Percentiles rank a stretch among this genome's conserved stretches.
phyloP scores from a whole-genome alignment of 2,797 vertebrate species.

The Protonibea diacanthus region DNA sequence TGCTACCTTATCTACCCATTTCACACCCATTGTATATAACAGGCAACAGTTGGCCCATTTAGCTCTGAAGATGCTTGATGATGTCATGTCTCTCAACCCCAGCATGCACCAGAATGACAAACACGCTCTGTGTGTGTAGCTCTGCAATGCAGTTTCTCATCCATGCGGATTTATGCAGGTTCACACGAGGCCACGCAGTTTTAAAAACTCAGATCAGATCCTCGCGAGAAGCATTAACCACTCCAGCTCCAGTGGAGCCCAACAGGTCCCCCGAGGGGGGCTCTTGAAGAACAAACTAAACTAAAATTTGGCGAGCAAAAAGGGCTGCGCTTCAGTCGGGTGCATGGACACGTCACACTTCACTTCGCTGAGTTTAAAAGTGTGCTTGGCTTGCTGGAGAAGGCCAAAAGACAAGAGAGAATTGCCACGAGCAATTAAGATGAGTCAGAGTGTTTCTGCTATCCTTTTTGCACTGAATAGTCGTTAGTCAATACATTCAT shows the following conservation, averaged over 20 bases:
- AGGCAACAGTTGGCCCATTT: constrained; percentile 11
- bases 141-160: constrained; percentile 59
- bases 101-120: constrained; percentile 41
- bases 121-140: constrained; percentile 20
- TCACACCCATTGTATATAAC: constrained; percentile 1
- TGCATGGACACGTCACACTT: constrained; percentile 49
- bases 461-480: constrained; percentile 54
- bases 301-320: constrained; percentile 44
- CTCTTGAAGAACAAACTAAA: neutral
- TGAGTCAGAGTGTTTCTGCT: constrained; percentile 79
- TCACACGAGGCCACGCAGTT: constrained; percentile 53
- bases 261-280: constrained; percentile 34
- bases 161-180: constrained; percentile 41
- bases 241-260: constrained; percentile 60
- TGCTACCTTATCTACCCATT: neutral
- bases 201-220: constrained; percentile 43
- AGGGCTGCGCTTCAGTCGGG: constrained; percentile 51
- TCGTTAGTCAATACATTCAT: constrained; percentile 61
- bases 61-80: constrained; percentile 22
- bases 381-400: constrained; percentile 53
- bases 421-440: constrained; percentile 76
- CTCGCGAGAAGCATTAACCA: constrained; percentile 54
- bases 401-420: constrained; percentile 58
- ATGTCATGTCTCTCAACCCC: constrained; percentile 27
- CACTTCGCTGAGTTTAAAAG: constrained; percentile 51